Percentiles rank a stretch among this genome's conserved stretches.
These are phyloP conservation scores for Phymastichus coffea DNA, from an alignment of 1,140 invertebrate genomes.

Conservation along the genomic window DNA sequence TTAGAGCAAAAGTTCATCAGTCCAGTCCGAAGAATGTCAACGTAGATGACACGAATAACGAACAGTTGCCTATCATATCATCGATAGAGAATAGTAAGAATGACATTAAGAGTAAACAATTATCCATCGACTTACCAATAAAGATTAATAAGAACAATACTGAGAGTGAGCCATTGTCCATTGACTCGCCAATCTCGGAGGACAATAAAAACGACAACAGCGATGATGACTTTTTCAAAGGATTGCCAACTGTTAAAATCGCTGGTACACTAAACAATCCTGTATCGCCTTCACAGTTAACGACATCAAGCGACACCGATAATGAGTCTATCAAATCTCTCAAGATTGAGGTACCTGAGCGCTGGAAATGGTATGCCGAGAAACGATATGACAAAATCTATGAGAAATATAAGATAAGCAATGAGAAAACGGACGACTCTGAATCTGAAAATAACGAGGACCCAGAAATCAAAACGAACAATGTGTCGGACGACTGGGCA, in stretches of 20 bases:
- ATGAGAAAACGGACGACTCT: neutral
- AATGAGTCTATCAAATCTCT: neutral
- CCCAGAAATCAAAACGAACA: too few species aligned
- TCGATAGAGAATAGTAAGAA: too few species aligned
- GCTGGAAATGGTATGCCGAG: constrained; percentile 7
- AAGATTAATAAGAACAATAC: neutral
- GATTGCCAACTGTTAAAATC: constrained; percentile 38
- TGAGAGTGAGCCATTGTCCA: too few species aligned
- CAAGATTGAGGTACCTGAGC: neutral
- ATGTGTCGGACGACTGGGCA: neutral
- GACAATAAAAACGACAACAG: too few species aligned
- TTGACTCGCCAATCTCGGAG: too few species aligned
- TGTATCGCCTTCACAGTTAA: constrained; percentile 28
- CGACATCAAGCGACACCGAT: neutral
- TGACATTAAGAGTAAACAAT: neutral
- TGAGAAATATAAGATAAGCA: too few species aligned
- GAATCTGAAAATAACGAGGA: too few species aligned
- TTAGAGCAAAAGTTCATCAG: neutral
- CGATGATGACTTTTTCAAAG: constrained; percentile 36
- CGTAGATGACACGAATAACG: too few species aligned
- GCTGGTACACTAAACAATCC: constrained; percentile 36
- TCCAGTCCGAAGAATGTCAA: neutral
- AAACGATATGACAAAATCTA: constrained; percentile 14
- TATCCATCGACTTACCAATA: too few species aligned
- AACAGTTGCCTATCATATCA: too few species aligned